phyloP scores from a whole-genome alignment of 2,888 invertebrate species.

The Cataglyphis albicans region DNA sequence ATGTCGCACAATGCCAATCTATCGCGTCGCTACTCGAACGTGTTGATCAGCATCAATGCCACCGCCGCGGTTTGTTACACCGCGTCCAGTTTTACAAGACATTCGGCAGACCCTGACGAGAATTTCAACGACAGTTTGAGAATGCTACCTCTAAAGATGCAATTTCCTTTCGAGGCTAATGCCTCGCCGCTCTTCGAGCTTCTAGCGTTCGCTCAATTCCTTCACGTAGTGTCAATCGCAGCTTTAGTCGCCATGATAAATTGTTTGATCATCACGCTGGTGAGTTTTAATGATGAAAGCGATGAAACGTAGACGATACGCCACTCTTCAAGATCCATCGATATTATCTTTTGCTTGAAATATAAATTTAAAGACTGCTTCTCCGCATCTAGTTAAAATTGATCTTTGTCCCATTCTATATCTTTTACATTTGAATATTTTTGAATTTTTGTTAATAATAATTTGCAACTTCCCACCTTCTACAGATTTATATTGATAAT shows the following conservation, averaged over 20 bases:
- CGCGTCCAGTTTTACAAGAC: background rate
- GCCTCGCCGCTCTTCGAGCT: constrained; percentile 62
- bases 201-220: constrained; percentile 45
- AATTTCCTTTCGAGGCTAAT: constrained; percentile 58
- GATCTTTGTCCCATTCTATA: background rate
- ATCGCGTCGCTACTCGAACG: constrained; percentile 35
- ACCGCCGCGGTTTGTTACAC: constrained; percentile 23
- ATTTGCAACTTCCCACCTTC: background rate
- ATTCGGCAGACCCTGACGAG: background rate
- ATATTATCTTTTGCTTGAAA: background rate
- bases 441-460: background rate
- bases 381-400: background rate
- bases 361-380: background rate
- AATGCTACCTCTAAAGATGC: constrained; percentile 53
- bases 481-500: constrained; percentile 4
- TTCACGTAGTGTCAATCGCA: constrained; percentile 53
- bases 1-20: constrained; percentile 33
- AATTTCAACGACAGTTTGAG: constrained; percentile 38
- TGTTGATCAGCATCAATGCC: constrained; percentile 37
- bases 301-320: background rate
- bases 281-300: background rate
- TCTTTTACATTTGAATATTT: background rate
- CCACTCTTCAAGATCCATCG: background rate
- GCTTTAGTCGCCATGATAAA: constrained; percentile 52
- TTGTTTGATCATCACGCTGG: constrained; percentile 57